These are phyloP conservation scores for Sclerurus mexicanus DNA, from an alignment of 2,113 vertebrate species.

Conservation along the genomic window DNA sequence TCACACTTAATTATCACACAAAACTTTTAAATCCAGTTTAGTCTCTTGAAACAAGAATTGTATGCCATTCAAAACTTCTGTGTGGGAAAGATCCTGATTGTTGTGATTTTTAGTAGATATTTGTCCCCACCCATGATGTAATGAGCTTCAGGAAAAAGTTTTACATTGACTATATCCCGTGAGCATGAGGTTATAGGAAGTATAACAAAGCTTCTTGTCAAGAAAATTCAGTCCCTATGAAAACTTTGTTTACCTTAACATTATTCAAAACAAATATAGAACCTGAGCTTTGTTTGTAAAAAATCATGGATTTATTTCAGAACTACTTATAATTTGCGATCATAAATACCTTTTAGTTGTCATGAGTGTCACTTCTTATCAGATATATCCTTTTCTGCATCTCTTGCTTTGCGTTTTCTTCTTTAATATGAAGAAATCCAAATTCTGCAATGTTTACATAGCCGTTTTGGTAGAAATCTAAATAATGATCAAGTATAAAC, in stretches of 20 bases:
- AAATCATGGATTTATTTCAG: not conserved
- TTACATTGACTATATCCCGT: not conserved
- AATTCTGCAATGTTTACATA: not conserved
- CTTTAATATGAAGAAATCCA: not conserved
- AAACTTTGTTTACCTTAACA: not conserved
- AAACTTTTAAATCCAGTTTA: not conserved
- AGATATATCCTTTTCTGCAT: not conserved
- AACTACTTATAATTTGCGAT: not conserved
- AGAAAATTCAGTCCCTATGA: not conserved
- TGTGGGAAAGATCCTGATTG: not conserved
- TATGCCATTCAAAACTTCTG: fast-evolving
- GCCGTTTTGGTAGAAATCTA: not conserved
- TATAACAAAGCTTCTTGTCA: not conserved
- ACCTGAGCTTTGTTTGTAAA: not conserved
- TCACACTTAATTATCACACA: not conserved
- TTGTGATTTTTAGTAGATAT: not conserved
- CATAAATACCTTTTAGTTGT: not conserved
- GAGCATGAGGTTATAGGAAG: not conserved
- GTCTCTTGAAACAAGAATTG: not conserved
- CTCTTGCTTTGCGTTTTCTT: not conserved
- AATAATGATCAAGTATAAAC: not conserved
- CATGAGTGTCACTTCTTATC: not conserved
- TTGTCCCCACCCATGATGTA: not conserved
- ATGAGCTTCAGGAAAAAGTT: not conserved
- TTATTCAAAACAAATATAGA: not conserved